Evolutionary conservation across 53 echinoderm and acorn worm genomes (phyloP).

Genomic region (Luidia sarsii): DNA sequence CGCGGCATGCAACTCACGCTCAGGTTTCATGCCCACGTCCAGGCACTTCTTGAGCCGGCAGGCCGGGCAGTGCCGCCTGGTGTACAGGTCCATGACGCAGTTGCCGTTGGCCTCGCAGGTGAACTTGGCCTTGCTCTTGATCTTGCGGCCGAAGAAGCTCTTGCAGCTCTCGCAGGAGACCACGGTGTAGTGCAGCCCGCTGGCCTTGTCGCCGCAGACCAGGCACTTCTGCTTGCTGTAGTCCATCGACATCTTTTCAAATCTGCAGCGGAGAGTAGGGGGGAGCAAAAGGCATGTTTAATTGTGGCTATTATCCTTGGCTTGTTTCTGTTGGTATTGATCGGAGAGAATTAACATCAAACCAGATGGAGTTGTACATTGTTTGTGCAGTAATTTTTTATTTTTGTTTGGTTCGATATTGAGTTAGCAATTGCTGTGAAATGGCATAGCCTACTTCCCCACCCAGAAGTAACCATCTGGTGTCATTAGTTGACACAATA

Average conservation of each 20-base stretch:
- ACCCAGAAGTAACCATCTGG: too few species aligned
- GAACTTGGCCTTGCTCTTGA: conserved; percentile 99
- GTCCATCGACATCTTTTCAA: conserved; percentile 99
- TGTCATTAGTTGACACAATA: too few species aligned
- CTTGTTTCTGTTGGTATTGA: too few species aligned
- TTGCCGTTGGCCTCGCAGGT: conserved; percentile 97
- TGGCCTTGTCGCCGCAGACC: conserved; percentile 99
- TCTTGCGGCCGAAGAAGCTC: conserved; percentile 99
- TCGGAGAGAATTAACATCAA: too few species aligned
- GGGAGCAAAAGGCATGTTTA: too few species aligned
- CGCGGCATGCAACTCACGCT: conserved; percentile 71
- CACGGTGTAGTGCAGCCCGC: conserved; percentile 97
- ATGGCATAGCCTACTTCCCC: too few species aligned
- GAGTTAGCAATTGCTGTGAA: too few species aligned
- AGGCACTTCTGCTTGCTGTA: conserved; percentile 98
- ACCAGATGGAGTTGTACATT: too few species aligned
- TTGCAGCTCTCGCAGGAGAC: conserved; percentile 99
- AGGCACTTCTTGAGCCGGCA: conserved; percentile 97
- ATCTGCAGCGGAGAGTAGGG: conserved; percentile 62
- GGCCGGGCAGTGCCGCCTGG: conserved; percentile 95
- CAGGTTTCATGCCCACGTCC: conserved; percentile 99
- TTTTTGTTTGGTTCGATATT: too few species aligned
- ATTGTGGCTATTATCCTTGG: too few species aligned
- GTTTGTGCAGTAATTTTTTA: too few species aligned
- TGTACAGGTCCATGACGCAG: conserved; percentile 99